Evolutionary conservation across 2,797 vertebrate species (phyloP).

Genomic region (Scolopax rusticola): DNA sequence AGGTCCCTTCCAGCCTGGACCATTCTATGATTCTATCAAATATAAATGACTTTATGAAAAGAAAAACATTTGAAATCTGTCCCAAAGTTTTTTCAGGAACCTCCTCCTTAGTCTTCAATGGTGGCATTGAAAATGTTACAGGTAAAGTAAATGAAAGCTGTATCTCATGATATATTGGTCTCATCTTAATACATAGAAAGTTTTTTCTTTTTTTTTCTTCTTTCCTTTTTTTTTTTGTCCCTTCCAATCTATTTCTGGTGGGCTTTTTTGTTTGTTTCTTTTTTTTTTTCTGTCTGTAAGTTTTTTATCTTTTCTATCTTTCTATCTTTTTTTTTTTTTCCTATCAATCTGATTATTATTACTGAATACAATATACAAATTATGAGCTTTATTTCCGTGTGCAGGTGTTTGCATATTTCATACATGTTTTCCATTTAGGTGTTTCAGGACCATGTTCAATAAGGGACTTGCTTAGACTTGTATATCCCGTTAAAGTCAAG

Average conservation of each 20-base stretch:
- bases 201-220: rapidly evolving
- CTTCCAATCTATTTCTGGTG: too few species aligned
- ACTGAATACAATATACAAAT: neutral
- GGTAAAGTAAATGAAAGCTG: neutral
- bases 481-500: neutral
- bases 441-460: neutral
- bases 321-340: neutral
- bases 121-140: neutral
- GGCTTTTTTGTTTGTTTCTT: too few species aligned
- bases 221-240: too few species aligned
- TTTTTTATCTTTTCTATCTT: neutral
- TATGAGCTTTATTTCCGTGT: neutral
- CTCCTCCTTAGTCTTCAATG: neutral
- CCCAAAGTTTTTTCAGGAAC: neutral
- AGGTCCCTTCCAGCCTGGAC: too few species aligned
- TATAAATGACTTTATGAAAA: neutral
- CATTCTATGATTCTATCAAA: too few species aligned
- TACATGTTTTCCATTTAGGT: neutral
- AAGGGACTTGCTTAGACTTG: neutral
- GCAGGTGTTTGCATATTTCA: neutral
- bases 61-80: neutral
- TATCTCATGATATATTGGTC: neutral
- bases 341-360: neutral
- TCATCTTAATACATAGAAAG: neutral
- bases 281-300: neutral